Evolutionary conservation across 2,797 vertebrate species (phyloP).

Genomic region (Sebastes nivosus): DNA sequence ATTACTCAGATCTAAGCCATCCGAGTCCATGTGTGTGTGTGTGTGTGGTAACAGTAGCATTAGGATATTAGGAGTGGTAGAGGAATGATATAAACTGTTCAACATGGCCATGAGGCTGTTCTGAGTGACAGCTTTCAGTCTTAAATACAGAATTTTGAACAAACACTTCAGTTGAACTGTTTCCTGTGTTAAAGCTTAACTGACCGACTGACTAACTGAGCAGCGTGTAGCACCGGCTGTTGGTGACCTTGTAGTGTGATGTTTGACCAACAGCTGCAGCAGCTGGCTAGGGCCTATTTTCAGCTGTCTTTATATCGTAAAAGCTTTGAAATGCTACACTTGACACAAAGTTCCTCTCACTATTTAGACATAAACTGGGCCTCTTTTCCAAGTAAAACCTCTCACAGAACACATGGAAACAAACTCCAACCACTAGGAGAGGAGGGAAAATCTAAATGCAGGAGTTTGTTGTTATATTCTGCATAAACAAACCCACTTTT

Average conservation of each 20-base stretch:
- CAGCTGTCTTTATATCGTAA: background rate
- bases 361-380: background rate
- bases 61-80: background rate
- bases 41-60: background rate
- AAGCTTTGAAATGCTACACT: background rate
- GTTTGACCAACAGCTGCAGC: slow-evolving; percentile 8
- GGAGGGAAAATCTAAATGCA: background rate
- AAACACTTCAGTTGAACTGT: background rate
- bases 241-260: background rate
- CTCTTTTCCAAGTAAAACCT: background rate
- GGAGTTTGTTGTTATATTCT: background rate
- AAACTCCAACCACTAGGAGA: background rate
- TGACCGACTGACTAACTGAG: background rate
- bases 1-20: too few species aligned
- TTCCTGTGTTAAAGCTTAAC: background rate
- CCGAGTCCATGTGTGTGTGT: too few species aligned
- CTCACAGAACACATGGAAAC: background rate
- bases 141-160: too few species aligned
- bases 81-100: background rate
- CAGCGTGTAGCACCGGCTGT: background rate
- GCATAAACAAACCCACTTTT: background rate
- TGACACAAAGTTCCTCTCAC: background rate
- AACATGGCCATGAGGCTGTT: background rate
- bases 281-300: background rate
- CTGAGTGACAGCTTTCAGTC: background rate